Conservation (phyloP, 2,113 vertebrate genomes). For the Thamnophis sirtalis region DNA sequence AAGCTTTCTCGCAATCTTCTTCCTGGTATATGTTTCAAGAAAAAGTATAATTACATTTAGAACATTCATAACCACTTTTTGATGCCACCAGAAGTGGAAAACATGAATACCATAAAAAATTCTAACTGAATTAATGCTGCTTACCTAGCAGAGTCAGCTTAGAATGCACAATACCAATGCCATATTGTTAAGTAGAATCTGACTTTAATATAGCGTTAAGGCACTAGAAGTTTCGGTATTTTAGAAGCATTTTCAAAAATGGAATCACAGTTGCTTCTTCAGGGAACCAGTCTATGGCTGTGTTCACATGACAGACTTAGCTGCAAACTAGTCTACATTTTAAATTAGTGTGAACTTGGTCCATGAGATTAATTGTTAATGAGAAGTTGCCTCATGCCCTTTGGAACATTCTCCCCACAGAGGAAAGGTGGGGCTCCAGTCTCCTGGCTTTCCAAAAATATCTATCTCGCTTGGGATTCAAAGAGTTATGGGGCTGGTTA, state of each 20-base stretch:
- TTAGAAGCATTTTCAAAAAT: not conserved
- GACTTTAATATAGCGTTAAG: not conserved
- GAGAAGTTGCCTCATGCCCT: not conserved
- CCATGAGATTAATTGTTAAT: not conserved
- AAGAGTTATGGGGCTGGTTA: not conserved
- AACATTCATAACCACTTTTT: not conserved
- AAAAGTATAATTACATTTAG: not conserved
- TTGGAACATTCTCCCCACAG: not conserved
- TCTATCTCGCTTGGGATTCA: not conserved
- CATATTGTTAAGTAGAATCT: not conserved
- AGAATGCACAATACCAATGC: not conserved
- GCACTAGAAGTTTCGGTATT: not conserved
- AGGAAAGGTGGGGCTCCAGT: not conserved
- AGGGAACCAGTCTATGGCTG: not conserved
- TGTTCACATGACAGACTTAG: not conserved
- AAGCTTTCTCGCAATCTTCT: conserved; percentile 97
- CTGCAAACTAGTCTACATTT: not conserved
- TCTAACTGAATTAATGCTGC: not conserved
- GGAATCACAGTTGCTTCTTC: not conserved
- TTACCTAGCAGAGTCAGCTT: not conserved
- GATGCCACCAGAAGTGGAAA: conserved; percentile 24
- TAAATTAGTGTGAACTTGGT: not conserved
- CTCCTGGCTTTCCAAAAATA: not conserved
- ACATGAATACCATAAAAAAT: conserved; percentile 21
- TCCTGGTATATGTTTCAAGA: conserved; percentile 67